These are phyloP conservation scores for Thalassophryne amazonica DNA, from an alignment of 2,797 vertebrate species.

Conservation along the genomic window DNA sequence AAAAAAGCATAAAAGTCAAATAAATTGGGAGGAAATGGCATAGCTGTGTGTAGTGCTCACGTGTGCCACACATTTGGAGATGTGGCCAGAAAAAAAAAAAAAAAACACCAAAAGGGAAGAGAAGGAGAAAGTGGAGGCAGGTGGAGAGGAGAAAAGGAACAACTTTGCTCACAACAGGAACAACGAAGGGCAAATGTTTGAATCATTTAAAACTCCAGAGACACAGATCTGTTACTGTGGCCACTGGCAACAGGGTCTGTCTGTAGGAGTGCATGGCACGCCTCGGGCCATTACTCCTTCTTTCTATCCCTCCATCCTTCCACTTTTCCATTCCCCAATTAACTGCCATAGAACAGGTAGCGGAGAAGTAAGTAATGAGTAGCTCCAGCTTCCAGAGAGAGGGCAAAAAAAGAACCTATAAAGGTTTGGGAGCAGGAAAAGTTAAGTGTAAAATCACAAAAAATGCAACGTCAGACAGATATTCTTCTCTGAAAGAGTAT, in stretches of 20 bases:
- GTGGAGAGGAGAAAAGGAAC: slow-evolving; percentile 41
- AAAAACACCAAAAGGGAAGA: background rate
- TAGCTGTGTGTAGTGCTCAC: background rate
- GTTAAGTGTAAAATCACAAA: too few species aligned
- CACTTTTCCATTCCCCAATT: slow-evolving; percentile 26
- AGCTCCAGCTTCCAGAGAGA: background rate
- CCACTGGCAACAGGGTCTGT: slow-evolving; percentile 58
- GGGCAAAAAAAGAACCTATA: background rate
- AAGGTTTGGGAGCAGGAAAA: too few species aligned
- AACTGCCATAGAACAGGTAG: slow-evolving; percentile 25
- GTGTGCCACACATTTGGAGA: slow-evolving; percentile 1
- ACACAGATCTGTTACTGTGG: slow-evolving; percentile 71
- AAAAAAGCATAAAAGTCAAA: background rate
- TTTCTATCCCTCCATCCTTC: slow-evolving; percentile 20
- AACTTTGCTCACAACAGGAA: slow-evolving; percentile 61
- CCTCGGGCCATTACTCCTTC: slow-evolving; percentile 50
- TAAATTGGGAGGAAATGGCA: slow-evolving; percentile 1
- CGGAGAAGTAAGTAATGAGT: slow-evolving; percentile 6
- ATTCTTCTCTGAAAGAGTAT: too few species aligned
- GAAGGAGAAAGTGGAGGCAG: background rate
- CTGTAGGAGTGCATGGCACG: slow-evolving; percentile 37
- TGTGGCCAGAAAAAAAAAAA: background rate
- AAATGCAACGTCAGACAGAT: too few species aligned
- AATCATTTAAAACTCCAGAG: slow-evolving; percentile 80
- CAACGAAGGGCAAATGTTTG: slow-evolving; percentile 75